Evolutionary conservation across 2,797 vertebrate species (phyloP).

Genomic region (Anolis apletophallus): DNA sequence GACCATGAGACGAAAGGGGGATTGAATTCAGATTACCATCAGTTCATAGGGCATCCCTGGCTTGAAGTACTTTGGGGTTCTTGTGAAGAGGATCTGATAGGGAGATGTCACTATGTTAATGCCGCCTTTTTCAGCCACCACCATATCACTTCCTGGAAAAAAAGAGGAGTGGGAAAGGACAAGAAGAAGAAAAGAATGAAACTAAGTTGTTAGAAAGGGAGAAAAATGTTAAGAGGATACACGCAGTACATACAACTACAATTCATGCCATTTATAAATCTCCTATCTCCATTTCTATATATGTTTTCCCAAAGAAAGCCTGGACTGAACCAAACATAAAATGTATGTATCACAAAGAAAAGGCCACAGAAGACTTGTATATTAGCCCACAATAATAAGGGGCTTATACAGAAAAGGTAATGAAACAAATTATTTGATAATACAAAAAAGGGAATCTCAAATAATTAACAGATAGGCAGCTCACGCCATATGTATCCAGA

Average conservation of each 20-base stretch:
- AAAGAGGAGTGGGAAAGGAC: background rate
- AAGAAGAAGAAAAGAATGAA: background rate
- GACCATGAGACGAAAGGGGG: background rate
- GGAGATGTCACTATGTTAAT: constrained; percentile 79
- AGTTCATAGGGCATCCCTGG: constrained; percentile 80
- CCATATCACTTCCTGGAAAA: constrained; percentile 80
- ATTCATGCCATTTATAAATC: background rate
- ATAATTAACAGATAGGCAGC: too few species aligned
- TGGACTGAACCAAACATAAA: background rate
- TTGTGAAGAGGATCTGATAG: constrained; percentile 79
- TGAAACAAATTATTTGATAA: background rate
- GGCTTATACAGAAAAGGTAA: background rate
- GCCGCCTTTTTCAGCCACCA: constrained; percentile 64
- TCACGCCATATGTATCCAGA: too few species aligned
- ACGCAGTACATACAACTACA: background rate
- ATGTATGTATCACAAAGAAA: background rate
- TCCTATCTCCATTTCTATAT: background rate
- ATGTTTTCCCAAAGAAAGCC: background rate
- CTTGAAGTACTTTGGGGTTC: constrained; percentile 79
- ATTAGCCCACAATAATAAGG: background rate
- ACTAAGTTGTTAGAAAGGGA: background rate
- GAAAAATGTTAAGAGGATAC: background rate
- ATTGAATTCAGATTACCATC: constrained; percentile 56
- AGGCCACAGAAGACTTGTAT: background rate
- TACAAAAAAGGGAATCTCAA: background rate